Evolutionary conservation across 2,113 vertebrate genomes (phyloP).

Genomic region (Anarhynchus alexandrinus): DNA sequence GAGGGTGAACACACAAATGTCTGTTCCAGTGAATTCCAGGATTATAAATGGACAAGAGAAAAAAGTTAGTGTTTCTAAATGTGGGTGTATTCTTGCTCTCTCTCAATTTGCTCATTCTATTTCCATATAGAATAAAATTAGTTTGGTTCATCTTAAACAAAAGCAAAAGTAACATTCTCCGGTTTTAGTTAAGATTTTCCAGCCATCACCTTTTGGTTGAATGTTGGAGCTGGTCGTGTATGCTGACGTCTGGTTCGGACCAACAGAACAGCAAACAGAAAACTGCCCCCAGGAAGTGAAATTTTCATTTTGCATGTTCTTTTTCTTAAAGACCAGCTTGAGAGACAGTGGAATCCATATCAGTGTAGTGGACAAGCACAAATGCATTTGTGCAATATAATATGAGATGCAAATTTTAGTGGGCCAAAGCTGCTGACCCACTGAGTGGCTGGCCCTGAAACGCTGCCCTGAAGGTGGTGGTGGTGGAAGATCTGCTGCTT

Average conservation of each 20-base stretch:
- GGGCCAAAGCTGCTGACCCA: not conserved
- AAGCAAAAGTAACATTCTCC: not conserved
- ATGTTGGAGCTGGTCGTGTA: not conserved
- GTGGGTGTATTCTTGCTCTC: not conserved
- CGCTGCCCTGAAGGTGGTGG: not conserved
- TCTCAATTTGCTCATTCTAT: not conserved
- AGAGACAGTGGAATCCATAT: not conserved
- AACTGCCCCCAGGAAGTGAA: not conserved
- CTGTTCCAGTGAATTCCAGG: not conserved
- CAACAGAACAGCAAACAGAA: not conserved
- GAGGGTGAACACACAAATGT: not conserved
- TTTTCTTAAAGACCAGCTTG: not conserved
- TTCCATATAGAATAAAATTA: not conserved
- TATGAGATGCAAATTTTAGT: too few species aligned
- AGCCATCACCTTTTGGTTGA: not conserved
- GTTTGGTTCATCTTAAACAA: not conserved
- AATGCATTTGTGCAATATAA: not conserved
- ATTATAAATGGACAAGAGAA: not conserved
- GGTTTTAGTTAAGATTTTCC: not conserved
- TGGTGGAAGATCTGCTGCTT: not conserved
- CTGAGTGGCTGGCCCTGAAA: not conserved
- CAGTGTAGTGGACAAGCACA: not conserved
- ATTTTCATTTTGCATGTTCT: not conserved
- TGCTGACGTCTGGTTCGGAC: not conserved
- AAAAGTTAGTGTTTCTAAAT: not conserved